Conservation (phyloP, 2,113 vertebrate species). For the Aythya baeri region DNA sequence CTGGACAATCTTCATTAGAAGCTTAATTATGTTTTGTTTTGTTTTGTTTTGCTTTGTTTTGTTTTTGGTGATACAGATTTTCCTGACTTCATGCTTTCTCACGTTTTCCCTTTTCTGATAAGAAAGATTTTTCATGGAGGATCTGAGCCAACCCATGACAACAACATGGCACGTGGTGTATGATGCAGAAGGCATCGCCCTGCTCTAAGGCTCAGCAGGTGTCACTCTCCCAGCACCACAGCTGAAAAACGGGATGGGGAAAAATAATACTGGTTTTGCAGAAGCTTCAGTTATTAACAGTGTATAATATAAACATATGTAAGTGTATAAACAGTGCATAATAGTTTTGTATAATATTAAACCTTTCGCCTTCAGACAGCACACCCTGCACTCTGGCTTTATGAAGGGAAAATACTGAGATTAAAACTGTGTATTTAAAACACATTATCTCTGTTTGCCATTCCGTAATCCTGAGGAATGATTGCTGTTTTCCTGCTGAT, state of each 20-base stretch:
- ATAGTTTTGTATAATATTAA: not conserved
- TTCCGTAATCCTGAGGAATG: not conserved
- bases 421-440: not conserved
- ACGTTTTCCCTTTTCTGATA: not conserved
- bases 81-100: not conserved
- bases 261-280: not conserved
- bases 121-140: not conserved
- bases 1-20: not conserved
- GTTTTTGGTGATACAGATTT: not conserved
- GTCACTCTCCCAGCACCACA: fast-evolving
- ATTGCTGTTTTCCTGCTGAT: not conserved
- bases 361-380: not conserved
- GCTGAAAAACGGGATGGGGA: not conserved
- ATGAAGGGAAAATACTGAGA: not conserved
- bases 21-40: not conserved
- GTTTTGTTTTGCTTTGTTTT: too few species aligned
- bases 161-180: not conserved
- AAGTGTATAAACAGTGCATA: too few species aligned
- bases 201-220: not conserved
- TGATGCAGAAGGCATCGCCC: not conserved
- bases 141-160: not conserved
- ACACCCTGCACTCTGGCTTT: not conserved
- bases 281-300: not conserved
- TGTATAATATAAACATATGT: not conserved
- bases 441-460: not conserved